These are phyloP conservation scores for Xenopus laevis DNA, from an alignment of 2,113 vertebrate genomes.

Conservation along the genomic window DNA sequence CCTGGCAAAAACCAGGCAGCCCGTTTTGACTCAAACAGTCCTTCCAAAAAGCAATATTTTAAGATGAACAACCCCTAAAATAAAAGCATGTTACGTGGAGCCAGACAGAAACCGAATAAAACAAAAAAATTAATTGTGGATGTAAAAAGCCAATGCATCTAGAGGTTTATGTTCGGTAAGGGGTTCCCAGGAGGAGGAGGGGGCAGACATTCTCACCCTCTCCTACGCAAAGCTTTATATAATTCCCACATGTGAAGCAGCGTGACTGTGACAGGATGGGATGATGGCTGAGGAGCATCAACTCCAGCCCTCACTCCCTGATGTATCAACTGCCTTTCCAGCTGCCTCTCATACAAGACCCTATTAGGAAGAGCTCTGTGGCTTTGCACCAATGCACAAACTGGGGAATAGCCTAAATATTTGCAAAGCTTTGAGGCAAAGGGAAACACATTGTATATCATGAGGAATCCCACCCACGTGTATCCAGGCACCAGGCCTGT, in stretches of 20 bases:
- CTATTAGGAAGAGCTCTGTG: slow-evolving; percentile 29
- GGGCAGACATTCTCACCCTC: not conserved
- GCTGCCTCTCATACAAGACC: not conserved
- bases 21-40: too few species aligned
- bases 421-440: not conserved
- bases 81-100: too few species aligned
- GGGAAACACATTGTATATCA: not conserved
- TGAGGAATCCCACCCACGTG: not conserved
- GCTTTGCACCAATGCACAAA: not conserved
- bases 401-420: slow-evolving; percentile 3
- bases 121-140: not conserved
- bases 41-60: too few species aligned
- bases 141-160: too few species aligned
- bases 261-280: not conserved
- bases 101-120: too few species aligned
- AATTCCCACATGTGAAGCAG: slow-evolving; percentile 1
- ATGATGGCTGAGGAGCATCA: not conserved
- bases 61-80: too few species aligned
- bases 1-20: too few species aligned
- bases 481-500: not conserved
- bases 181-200: too few species aligned
- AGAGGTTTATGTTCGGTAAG: too few species aligned
- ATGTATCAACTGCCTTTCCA: not conserved
- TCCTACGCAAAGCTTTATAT: not conserved
- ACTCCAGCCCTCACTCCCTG: not conserved